Base-by-base conservation (phyloP, 2,888 invertebrate species). In the Caenorhabditis becei region DNA sequence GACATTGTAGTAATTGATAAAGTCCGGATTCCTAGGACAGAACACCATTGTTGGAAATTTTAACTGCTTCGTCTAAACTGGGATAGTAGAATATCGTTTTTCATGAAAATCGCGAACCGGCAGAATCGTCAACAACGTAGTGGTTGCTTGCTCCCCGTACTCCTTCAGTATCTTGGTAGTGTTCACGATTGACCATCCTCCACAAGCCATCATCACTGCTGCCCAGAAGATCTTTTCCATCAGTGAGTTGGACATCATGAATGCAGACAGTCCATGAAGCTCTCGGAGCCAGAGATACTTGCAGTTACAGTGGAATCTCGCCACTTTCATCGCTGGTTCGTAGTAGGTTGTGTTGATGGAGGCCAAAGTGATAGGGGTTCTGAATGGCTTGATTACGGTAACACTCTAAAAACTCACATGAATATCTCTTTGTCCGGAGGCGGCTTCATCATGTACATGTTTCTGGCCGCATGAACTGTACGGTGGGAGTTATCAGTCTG, bases 191-290 rank as follows among this genome's bases (percentile, higher is more conserved):
- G 85, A 83, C 47, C 63, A 77, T 1, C 71, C 77, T 0, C 72
- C 75, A 37, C 82, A 80, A 5, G 56, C 58, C 23, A 59, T 49
- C 8, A 85, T 83, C 1, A 85, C 74, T 5, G 37, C 23, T 3
- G 74, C 63, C 83, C 83, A 85, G 59, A 77, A 80, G 11, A 83
- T 49, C 41, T 82, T 82, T 20, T 74, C 74, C 28, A 62, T 47
- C n/a, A 84, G 28, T 0, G 82, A 82, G 32, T 80, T 81, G 3
- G 82, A 80, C 85, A 85, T 85, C 83, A 85, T 83, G 20, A 85
- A 75, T 2, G 82, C 80, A 0, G 82, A 72, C 1, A 85, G 54
- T 4, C 83, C 85, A 35, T 85, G 85, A 1, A 85, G 62, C 59
- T 85, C 85, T 11, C 82, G 71, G 18, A 82, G 72, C 85, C 85